Conservation (phyloP, 2,888 invertebrate genomes). For the Phymatocera aterrima region DNA sequence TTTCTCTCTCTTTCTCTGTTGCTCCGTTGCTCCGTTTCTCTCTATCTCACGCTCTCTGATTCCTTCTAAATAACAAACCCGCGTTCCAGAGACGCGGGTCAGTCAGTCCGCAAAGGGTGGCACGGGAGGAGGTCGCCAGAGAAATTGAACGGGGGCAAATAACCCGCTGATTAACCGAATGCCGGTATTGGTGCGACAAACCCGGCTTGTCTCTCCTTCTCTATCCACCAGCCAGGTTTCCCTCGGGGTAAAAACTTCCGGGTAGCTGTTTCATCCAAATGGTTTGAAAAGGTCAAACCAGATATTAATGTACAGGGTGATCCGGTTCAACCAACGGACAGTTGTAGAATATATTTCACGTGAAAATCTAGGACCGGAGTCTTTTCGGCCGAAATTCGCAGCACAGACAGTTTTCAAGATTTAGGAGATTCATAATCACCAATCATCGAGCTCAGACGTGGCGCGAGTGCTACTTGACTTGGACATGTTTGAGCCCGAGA, state of each 20-base stretch:
- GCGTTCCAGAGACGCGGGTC: slow-evolving; percentile 1
- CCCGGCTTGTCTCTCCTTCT: slow-evolving; percentile 1
- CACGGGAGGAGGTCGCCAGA: slow-evolving; percentile 19
- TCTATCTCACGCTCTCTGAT: neutral
- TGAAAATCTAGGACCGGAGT: no score
- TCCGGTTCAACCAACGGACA: no score
- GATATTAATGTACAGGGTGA: slow-evolving; percentile 18
- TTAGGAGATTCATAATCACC: no score
- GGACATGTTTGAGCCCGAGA: no score
- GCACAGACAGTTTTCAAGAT: no score
- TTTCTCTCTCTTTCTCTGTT: neutral
- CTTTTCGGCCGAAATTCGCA: no score
- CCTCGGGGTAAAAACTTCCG: slow-evolving; percentile 20
- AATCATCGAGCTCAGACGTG: no score
- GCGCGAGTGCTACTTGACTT: no score
- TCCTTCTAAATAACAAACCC: slow-evolving; percentile 36
- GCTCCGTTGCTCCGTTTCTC: neutral
- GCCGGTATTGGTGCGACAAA: slow-evolving; percentile 50
- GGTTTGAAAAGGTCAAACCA: slow-evolving; percentile 9
- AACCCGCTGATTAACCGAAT: slow-evolving; percentile 69
- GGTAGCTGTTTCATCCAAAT: slow-evolving; percentile 30
- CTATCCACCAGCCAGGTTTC: slow-evolving; percentile 1
- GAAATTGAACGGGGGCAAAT: slow-evolving; percentile 61
- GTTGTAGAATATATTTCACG: no score
- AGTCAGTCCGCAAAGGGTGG: slow-evolving; percentile 10